A percentile compares a stretch with the other conserved stretches of the same genome.
Conservation (phyloP, 2,888 invertebrate genomes). For the Tillus elongatus region DNA sequence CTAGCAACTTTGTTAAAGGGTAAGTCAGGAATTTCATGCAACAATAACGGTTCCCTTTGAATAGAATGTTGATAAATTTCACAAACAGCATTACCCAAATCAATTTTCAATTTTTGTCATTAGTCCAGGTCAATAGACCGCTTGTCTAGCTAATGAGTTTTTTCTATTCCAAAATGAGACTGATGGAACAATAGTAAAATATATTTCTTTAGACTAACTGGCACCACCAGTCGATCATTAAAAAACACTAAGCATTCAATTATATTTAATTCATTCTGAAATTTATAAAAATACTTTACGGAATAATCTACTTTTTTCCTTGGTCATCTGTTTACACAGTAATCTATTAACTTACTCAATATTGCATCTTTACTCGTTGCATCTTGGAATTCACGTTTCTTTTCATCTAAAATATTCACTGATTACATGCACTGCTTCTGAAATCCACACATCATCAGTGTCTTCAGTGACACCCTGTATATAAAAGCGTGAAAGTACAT, state of each 20-base stretch:
- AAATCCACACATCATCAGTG: too few relatives aligned
- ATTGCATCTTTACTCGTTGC: slow-evolving; percentile 14
- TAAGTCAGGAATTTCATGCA: slow-evolving; percentile 13
- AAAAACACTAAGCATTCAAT: slow-evolving; percentile 22
- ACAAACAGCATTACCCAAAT: slow-evolving; percentile 13
- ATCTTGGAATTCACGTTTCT: slow-evolving; percentile 15
- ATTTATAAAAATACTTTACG: too few relatives aligned
- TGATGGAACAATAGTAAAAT: slow-evolving; percentile 8
- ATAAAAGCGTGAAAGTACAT: slow-evolving; percentile 14
- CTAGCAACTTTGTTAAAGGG: slow-evolving; percentile 19
- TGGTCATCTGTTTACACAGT: slow-evolving; percentile 19
- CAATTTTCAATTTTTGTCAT: slow-evolving; percentile 7
- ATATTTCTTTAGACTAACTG: slow-evolving; percentile 9
- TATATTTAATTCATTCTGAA: too few relatives aligned
- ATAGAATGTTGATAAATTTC: slow-evolving; percentile 13
- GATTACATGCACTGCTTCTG: too few relatives aligned
- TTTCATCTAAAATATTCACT: too few relatives aligned
- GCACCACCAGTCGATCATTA: slow-evolving; percentile 20
- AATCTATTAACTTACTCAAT: slow-evolving; percentile 12
- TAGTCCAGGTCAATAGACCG: slow-evolving; percentile 14
- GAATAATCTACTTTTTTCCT: too few relatives aligned
- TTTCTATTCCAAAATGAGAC: slow-evolving; percentile 11
- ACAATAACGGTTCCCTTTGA: slow-evolving; percentile 14
- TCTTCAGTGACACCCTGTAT: too few relatives aligned
- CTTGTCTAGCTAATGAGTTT: slow-evolving; percentile 8